Conservation (phyloP, 1,140 invertebrate species). For the Leptopilina boulardi region DNA sequence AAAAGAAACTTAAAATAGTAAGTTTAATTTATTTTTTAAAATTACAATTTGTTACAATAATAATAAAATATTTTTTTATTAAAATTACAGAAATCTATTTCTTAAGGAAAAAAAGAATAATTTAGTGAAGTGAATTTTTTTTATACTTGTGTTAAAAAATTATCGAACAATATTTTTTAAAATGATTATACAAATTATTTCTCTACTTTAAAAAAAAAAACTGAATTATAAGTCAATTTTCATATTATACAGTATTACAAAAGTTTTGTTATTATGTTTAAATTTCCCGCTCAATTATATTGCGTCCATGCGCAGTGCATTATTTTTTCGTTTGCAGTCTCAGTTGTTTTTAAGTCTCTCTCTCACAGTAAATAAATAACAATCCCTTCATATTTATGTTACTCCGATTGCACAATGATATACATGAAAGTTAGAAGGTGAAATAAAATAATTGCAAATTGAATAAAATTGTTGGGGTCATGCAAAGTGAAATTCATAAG, state of each 20-base stretch:
- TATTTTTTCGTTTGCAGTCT: conserved; percentile 43
- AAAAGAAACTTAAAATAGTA: no score
- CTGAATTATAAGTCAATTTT: no score
- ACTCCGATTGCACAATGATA: background rate
- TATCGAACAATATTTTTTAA: background rate
- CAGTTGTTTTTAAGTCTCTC: conserved; percentile 61
- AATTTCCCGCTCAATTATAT: conserved; percentile 45
- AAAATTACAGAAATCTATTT: no score
- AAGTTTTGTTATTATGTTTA: background rate
- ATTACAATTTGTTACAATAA: no score
- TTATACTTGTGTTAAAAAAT: background rate
- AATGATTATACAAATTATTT: no score
- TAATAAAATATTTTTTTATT: no score
- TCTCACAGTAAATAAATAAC: conserved; percentile 56
- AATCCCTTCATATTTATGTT: background rate
- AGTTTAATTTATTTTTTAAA: no score
- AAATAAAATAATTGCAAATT: conserved; percentile 29
- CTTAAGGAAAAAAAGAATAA: no score
- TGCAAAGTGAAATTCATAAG: conserved; percentile 60
- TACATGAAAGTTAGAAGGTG: background rate
- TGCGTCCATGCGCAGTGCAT: conserved; percentile 49
- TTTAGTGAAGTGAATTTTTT: conserved; percentile 3
- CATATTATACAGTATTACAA: background rate
- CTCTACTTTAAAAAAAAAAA: no score
- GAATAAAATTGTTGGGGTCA: conserved; percentile 29